These are phyloP conservation scores for Cyanoderma ruficeps DNA, from an alignment of 2,113 vertebrate species.

Conservation along the genomic window DNA sequence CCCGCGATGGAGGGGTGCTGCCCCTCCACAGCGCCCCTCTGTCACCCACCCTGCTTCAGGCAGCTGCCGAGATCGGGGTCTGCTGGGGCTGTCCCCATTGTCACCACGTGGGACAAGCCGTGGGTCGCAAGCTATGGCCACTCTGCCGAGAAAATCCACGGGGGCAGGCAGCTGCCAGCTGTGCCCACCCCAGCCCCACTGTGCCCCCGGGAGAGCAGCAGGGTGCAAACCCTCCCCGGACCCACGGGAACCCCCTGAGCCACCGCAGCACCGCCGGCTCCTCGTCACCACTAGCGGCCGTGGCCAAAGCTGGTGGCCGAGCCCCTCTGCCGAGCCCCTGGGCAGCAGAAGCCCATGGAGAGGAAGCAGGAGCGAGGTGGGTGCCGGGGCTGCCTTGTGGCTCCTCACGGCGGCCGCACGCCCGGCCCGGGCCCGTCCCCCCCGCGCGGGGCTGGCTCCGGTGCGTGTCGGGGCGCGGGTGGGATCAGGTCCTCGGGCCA, in stretches of 20 bases:
- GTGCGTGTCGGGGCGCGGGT: background rate
- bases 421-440: background rate
- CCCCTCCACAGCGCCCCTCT: too few species aligned
- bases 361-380: background rate
- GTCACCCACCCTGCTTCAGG: background rate
- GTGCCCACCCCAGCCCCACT: background rate
- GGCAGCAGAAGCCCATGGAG: background rate
- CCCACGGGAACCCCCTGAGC: background rate
- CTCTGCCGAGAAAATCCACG: background rate
- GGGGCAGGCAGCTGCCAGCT: background rate
- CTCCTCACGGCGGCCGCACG: background rate
- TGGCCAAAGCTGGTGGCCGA: background rate
- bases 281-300: accelerated
- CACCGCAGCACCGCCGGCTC: background rate
- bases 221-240: too few species aligned
- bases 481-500: constrained; percentile 57
- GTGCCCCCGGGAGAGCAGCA: background rate
- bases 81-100: background rate
- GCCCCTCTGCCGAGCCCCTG: background rate
- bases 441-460: background rate
- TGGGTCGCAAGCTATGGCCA: background rate
- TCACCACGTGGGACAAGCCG: accelerated
- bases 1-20: accelerated
- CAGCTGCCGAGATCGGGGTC: accelerated
- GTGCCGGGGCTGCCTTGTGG: background rate